A percentile compares a stretch with the other conserved stretches of the same genome.
Conservation (phyloP, 2,797 vertebrate species). For the Diglossa cyanea region DNA sequence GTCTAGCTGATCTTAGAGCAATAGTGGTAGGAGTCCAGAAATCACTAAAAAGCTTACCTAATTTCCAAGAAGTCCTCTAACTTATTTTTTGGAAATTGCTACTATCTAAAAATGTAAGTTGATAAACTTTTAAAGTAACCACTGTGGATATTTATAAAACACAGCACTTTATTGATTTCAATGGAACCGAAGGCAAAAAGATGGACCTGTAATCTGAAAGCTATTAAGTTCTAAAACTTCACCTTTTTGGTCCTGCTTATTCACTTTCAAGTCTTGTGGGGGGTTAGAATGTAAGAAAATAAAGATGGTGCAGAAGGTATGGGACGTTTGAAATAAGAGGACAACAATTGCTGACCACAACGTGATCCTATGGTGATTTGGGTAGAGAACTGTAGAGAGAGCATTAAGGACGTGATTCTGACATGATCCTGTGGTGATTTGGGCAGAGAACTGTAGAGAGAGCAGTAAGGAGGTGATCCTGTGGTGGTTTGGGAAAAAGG, state of each 20-base stretch:
- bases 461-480: too few relatives aligned
- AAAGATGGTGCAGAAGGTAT: too few relatives aligned
- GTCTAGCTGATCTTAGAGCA: neutral
- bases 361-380: too few relatives aligned
- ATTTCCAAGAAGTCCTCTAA: neutral
- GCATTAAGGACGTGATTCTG: too few relatives aligned
- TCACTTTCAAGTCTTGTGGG: neutral
- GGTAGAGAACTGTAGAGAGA: too few relatives aligned
- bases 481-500: too few relatives aligned
- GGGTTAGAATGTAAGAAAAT: too few relatives aligned
- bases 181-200: neutral
- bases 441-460: too few relatives aligned
- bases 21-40: neutral
- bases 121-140: neutral
- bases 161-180: neutral
- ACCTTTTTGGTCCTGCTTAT: neutral
- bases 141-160: neutral
- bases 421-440: too few relatives aligned
- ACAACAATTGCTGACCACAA: too few relatives aligned
- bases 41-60: neutral
- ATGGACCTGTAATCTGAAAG: neutral
- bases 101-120: neutral
- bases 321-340: too few relatives aligned
- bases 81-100: neutral
- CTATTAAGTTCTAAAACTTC: neutral